Conservation (phyloP, 2,888 invertebrate genomes). For the Synergus laeviventris region DNA sequence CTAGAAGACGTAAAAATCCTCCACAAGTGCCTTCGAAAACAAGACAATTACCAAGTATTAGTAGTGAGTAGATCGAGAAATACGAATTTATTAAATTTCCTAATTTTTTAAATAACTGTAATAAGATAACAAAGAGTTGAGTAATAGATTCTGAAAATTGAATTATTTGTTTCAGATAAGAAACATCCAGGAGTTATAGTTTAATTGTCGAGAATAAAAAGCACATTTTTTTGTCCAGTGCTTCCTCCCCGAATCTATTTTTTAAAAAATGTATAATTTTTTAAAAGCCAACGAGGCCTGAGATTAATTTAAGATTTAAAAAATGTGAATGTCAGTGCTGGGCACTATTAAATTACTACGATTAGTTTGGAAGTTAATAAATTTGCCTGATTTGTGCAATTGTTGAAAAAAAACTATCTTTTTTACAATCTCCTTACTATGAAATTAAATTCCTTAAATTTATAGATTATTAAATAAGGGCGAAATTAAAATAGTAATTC, state of each 20-base stretch:
- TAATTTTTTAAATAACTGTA: no score
- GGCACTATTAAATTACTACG: not conserved
- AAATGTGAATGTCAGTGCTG: not conserved
- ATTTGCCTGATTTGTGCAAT: not conserved
- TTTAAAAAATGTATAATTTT: not conserved
- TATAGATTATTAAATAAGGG: not conserved
- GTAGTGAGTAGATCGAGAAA: conserved; percentile 65
- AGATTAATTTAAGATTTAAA: not conserved
- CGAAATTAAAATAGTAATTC: no score
- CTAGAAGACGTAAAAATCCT: conserved; percentile 56
- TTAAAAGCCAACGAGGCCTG: not conserved
- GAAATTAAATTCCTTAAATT: not conserved
- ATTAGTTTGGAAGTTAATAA: not conserved
- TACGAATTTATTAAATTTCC: not conserved
- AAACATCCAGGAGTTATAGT: conserved; percentile 70
- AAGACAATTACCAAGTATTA: conserved; percentile 61
- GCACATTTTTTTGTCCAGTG: not conserved
- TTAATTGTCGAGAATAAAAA: conserved; percentile 49
- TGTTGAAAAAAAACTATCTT: not conserved
- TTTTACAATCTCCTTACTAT: not conserved
- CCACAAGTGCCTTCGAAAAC: conserved; percentile 63
- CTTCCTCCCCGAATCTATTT: not conserved
- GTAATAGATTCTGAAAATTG: conserved; percentile 5
- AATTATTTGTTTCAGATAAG: conserved; percentile 68
- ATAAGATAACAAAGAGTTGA: conserved; percentile 1